phyloP scores from a whole-genome alignment of 2,113 vertebrate species.

The Pseudorasbora parva region DNA sequence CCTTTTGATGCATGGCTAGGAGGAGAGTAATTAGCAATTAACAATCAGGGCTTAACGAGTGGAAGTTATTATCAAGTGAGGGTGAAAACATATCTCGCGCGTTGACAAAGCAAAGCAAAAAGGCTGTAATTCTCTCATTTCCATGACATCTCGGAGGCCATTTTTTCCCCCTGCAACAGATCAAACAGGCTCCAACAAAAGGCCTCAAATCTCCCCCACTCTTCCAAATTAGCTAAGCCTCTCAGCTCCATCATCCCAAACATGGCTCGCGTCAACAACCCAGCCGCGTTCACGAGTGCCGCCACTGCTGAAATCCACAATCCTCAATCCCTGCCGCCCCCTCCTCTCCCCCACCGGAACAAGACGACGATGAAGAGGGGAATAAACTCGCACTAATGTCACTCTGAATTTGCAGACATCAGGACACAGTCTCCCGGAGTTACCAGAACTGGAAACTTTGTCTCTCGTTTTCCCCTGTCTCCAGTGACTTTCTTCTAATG shows the following conservation, averaged over 20 bases:
- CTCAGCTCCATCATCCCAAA: conserved; percentile 78
- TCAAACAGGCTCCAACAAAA: conserved; percentile 78
- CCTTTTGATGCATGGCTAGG: conserved; percentile 60
- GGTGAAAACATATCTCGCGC: conserved; percentile 37
- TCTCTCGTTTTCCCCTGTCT: neutral
- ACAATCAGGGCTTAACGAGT: conserved; percentile 71
- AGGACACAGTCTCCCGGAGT: conserved; percentile 61
- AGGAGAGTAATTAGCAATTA: conserved; percentile 77
- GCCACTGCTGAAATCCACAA: conserved; percentile 60
- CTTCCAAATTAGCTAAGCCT: conserved; percentile 82
- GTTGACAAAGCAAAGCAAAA: conserved; percentile 50
- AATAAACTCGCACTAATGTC: conserved; percentile 62
- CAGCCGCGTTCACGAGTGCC: conserved; percentile 55
- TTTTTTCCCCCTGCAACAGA: conserved; percentile 64
- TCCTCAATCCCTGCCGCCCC: conserved; percentile 38
- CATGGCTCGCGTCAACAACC: conserved; percentile 73
- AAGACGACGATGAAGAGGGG: neutral
- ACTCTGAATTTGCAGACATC: conserved; percentile 69
- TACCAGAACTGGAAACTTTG: conserved; percentile 34
- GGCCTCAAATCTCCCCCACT: conserved; percentile 71
- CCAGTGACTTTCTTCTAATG: conserved; percentile 54
- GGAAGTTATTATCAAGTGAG: conserved; percentile 66
- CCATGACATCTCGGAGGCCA: conserved; percentile 68
- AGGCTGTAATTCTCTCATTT: conserved; percentile 71
- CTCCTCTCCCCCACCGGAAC: conserved; percentile 28